Base-by-base conservation (phyloP, 2,797 vertebrate genomes). In the Pseudochromis fuscus region DNA sequence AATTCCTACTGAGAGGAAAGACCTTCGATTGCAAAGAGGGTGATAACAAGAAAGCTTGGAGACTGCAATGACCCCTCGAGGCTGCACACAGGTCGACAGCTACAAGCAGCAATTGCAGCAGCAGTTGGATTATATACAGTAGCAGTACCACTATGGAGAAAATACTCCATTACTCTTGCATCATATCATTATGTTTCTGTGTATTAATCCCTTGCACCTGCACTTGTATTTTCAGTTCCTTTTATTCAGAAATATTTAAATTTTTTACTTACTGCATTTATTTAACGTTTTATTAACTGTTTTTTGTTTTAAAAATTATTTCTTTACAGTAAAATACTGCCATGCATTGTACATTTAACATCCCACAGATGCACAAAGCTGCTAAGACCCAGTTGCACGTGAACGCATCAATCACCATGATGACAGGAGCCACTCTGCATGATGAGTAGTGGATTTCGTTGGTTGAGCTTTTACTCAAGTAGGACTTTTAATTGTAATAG, bases 21-120 rank as follows among this genome's bases (percentile, higher is more conserved):
- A 61, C 19, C 18, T 57, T 3, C 18, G 51, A 51, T 21, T 69
- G 4, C 9, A 24, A 45, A 51, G 51, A 42, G 56, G 40, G 15
- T 15, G 23, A 56, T 57, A 72, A 62, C 5, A 40, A 50, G 35
- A 62, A 19, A 24, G 50, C 9, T 40, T 55, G 25, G 7, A 59
- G 40, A 55, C 15, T 7, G 10, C 42, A 55, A 15, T 8, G 31
- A 24, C 56, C 38, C 25, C 10, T 23, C 5, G 18, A 53, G 37
- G 0, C 18, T 21, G 31, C 49, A 71, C 8, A 49, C n/a, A n/a
- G n/a, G n/a, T n/a, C n/a, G n/a, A n/a, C n/a, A n/a, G n/a, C n/a
- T n/a, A n/a, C n/a, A n/a, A 23, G n/a, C 23, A 56, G 31, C 0
- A 2, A 5, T 13, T 23, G 5, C 46, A 7, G 7, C 25, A 24